Evolutionary conservation across 2,888 invertebrate genomes (phyloP), one percentile per base, ranked within the genome.

Genomic region (Erebia aethiops): DNA sequence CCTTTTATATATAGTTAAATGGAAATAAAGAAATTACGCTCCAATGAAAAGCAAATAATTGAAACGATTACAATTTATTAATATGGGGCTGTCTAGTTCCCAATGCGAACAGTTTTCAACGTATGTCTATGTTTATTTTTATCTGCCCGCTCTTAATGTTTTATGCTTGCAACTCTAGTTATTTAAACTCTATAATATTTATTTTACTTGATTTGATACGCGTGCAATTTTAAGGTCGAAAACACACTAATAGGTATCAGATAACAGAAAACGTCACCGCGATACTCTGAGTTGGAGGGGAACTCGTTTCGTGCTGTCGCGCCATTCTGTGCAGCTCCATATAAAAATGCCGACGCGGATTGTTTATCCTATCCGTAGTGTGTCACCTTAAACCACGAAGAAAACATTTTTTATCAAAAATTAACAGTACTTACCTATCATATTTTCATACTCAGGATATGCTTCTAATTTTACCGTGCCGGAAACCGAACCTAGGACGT

Each of bases 1-100:
- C 73, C 73, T 73, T 73, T 62, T 71, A 64, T 62, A 64, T 62
- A 65, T 35, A 62, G 54, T 35, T 66, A 46, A 71, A 71, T 63
- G 16, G 58, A 67, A 71, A 71, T 71, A 67, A 58, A 69, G 58
- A 67, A 71, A 68, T 64, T 69, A 56, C 49, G 60, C 60, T 16
- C 46, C 52, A 57, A 71, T 67, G 63, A 67, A 67, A 54, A 61
- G 66, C 56, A 56, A 62, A 56, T 62, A 71, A 71, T 71, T 66
- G 67, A 67, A 71, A 60, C 67, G 51, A 52, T 67, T 67, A 67
- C 67, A 67, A 67, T 67, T 61, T 67, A 67, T 67, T 67, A 58
- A 67, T 58, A 67, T 67, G 26, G 9, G 26, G 26, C 21, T 35
- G 58, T 58, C 67, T 67, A 57, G 67, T 58, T 67, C 57, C 49